Base-by-base conservation (phyloP, 2,113 vertebrate species). In the Seriola aureovittata region DNA sequence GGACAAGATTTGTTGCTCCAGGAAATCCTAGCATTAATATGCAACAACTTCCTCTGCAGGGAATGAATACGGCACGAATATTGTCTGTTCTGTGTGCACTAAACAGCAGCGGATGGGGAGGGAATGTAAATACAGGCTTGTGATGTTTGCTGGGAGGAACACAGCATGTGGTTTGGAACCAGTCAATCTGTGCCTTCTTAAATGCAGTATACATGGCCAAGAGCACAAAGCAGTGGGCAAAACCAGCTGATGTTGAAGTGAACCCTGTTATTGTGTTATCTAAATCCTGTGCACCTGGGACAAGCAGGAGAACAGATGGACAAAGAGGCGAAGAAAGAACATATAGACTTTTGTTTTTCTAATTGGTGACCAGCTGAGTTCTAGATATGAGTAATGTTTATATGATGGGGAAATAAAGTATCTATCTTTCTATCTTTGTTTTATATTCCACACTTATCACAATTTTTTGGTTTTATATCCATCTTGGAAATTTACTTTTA, bases 61-160 rank as follows among this genome's bases (percentile, higher is more conserved):
- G 69, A 79, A 74, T 55, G 46, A 83, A 73, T 44, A 65, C 2
- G 8, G 40, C 54, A 52, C 54, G 62, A 48, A 48, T 50, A 62
- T 12, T 66, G 75, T 71, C 50, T 52, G 54, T 46, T 75, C 42
- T 59, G 74, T 75, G 81, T 42, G 55, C 65, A 23, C 74, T 85
- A 73, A 68, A 81, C 68, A 85, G 74, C 58, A 75, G 81, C 25
- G 44, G 77, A 63, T 86, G 69, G 65, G 71, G 78, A 73, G 44
- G 57, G 85, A 83, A 86, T 91, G 81, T 86, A 93, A 91, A 91
- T 87, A 86, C 80, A 86, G 73, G 82, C 74, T 82, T 84, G 84
- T 84, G 79, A 87, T 89, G 86, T 85, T 80, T 84, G 84, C 88
- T 85, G 76, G 80, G 62, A 85, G 74, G 74, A 76, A 76, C 74